These are phyloP conservation scores for Drosophila novamexicana DNA, from an alignment of 1,140 invertebrate species.

Conservation along the genomic window DNA sequence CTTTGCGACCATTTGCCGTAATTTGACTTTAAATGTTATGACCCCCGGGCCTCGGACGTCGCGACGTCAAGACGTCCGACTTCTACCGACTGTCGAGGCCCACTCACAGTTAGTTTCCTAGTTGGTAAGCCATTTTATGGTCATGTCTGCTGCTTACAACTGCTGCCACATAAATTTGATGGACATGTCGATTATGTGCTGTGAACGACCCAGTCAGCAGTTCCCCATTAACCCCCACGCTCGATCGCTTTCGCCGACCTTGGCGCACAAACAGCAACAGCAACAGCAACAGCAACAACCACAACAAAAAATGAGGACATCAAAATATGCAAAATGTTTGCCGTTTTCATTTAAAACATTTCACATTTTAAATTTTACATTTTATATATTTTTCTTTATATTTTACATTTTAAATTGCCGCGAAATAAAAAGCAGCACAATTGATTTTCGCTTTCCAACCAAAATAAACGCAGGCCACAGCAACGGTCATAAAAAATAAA, in stretches of 20 bases:
- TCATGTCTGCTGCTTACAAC: conserved; percentile 65
- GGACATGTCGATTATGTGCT: conserved; percentile 78
- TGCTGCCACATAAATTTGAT: conserved; percentile 72
- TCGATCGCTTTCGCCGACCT: conserved; percentile 22
- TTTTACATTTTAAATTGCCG: conserved; percentile 36
- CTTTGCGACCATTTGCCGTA: conserved; percentile 83
- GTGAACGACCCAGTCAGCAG: conserved; percentile 51
- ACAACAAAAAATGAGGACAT: conserved; percentile 51
- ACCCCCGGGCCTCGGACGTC: conserved; percentile 34
- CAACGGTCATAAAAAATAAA: conserved; percentile 26
- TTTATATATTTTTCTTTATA: neutral
- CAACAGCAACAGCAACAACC: neutral
- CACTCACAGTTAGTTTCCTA: conserved; percentile 62
- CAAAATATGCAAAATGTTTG: conserved; percentile 41
- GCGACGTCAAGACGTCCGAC: neutral
- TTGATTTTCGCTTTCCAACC: conserved; percentile 39
- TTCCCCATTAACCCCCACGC: neutral
- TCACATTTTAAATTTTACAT: conserved; percentile 26
- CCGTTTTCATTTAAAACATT: conserved; percentile 41
- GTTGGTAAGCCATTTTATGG: conserved; percentile 69
- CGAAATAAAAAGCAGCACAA: conserved; percentile 42
- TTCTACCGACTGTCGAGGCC: neutral
- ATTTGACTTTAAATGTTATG: conserved; percentile 83
- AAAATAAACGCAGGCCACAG: conserved; percentile 31
- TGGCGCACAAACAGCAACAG: conserved; percentile 6